Evolutionary conservation across 2,113 vertebrate species (phyloP).

Genomic region (Dromas ardeola): DNA sequence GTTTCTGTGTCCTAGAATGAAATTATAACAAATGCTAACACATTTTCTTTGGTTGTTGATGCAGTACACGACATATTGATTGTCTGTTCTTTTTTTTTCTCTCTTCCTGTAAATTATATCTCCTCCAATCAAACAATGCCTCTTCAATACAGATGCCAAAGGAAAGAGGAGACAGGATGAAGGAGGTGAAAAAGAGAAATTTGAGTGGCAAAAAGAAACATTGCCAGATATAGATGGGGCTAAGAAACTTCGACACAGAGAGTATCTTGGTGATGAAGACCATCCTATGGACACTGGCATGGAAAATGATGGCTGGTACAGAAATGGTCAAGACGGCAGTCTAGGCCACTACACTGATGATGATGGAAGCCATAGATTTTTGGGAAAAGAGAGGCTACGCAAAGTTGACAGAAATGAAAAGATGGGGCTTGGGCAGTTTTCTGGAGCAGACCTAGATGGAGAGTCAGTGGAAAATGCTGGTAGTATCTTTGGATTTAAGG

Average conservation of each 20-base stretch:
- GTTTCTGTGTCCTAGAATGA: neutral
- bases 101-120: neutral
- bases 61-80: neutral
- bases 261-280: neutral
- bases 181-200: neutral
- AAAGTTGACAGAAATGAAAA: neutral
- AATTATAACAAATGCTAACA: neutral
- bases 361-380: neutral
- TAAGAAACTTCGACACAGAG: constrained; percentile 22
- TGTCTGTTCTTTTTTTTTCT: neutral
- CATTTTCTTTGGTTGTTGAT: neutral
- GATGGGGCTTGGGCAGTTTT: neutral
- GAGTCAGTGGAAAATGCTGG: neutral
- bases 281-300: neutral
- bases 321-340: neutral
- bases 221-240: neutral
- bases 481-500: neutral
- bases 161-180: constrained; percentile 29
- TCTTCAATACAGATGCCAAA: constrained; percentile 49
- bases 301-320: neutral
- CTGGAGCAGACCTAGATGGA: neutral
- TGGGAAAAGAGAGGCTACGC: neutral
- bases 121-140: neutral
- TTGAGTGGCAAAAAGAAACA: neutral
- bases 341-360: neutral